Percentiles rank a stretch among this genome's conserved stretches.
phyloP scores from a whole-genome alignment of 2,888 invertebrate genomes.

The Cantharis rufa region DNA sequence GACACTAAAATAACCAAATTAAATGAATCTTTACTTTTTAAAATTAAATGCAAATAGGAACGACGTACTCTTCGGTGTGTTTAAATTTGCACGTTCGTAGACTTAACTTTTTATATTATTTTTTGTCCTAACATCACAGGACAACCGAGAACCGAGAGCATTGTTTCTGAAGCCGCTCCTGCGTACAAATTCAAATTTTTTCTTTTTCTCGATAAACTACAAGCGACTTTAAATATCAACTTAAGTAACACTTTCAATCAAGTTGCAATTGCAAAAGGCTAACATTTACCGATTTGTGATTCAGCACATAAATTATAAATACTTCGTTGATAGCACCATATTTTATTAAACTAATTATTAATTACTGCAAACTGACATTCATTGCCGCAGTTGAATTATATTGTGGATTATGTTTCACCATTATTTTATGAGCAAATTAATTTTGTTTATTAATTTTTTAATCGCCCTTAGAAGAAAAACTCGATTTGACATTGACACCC shows the following conservation, averaged over 20 bases:
- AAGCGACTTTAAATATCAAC: not conserved
- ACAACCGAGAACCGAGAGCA: not conserved
- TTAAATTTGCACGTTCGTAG: not conserved
- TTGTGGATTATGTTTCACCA: constrained; percentile 1
- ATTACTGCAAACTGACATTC: constrained; percentile 6
- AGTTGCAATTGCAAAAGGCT: not conserved
- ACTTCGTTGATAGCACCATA: not conserved
- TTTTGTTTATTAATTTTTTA: not conserved
- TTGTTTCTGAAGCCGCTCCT: not conserved
- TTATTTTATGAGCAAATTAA: not conserved
- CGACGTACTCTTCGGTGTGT: not conserved
- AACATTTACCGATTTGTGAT: not conserved
- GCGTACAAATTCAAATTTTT: not conserved
- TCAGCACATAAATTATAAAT: not conserved
- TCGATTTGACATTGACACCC: not conserved
- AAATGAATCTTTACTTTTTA: not conserved
- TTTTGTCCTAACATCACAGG: not conserved
- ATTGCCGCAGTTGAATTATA: constrained; percentile 3
- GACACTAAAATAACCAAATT: not conserved
- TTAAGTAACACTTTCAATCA: not conserved
- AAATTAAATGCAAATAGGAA: not conserved
- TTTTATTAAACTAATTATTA: constrained; percentile 10
- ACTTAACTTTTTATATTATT: not conserved
- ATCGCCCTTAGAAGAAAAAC: not conserved
- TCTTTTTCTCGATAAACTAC: not conserved